Conservation (phyloP, 2,888 invertebrate genomes). For the Agrotis puta region DNA sequence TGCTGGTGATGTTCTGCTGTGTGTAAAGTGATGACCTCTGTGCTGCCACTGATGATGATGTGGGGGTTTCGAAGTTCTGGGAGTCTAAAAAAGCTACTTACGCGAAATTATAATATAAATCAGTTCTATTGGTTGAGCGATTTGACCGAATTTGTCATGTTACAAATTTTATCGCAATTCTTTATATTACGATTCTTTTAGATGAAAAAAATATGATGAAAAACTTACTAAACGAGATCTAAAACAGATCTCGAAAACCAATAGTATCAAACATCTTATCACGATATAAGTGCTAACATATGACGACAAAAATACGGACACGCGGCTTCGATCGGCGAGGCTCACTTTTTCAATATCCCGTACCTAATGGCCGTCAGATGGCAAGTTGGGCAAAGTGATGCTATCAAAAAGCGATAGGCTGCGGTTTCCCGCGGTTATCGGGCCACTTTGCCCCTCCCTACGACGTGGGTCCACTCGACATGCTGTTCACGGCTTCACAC, state of each 20-base stretch:
- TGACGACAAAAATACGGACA: slow-evolving; percentile 69
- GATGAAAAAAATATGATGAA: not conserved
- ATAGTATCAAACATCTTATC: slow-evolving; percentile 52
- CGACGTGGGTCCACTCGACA: slow-evolving; percentile 86
- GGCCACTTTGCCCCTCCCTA: slow-evolving; percentile 86
- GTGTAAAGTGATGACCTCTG: too few species aligned
- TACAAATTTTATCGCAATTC: too few species aligned
- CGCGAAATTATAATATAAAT: too few species aligned
- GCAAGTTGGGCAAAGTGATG: slow-evolving; percentile 90
- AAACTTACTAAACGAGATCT: slow-evolving; percentile 16
- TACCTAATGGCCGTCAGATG: slow-evolving; percentile 90
- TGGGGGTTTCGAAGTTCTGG: too few species aligned
- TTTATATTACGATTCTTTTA: too few species aligned
- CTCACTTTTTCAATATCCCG: slow-evolving; percentile 90
- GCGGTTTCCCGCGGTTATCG: slow-evolving; percentile 89
- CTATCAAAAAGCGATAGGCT: slow-evolving; percentile 91
- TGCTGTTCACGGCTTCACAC: slow-evolving; percentile 80
- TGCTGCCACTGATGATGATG: too few species aligned
- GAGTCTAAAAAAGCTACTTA: too few species aligned
- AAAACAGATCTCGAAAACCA: slow-evolving; percentile 42
- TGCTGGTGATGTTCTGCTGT: not conserved
- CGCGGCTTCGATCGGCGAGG: slow-evolving; percentile 73
- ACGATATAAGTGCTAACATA: slow-evolving; percentile 62
- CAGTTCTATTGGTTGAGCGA: too few species aligned
- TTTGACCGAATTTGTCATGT: too few species aligned